A percentile compares a stretch with the other conserved stretches of the same genome.
Evolutionary conservation across 35 echinoderm and acorn worm species (phyloP).

Genomic region (Lytechinus pictus): DNA sequence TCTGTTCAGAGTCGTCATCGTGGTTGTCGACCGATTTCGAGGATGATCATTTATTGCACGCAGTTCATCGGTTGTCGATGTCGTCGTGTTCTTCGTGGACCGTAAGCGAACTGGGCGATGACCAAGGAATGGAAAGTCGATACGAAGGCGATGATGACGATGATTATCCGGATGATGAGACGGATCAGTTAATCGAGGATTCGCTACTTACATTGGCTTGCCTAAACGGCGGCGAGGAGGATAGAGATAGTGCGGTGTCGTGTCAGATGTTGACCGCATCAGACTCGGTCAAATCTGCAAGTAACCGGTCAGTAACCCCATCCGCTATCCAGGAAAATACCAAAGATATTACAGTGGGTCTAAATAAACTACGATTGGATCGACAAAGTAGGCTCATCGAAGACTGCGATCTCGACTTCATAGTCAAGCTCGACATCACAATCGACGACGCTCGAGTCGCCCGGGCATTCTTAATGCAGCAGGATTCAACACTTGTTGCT

Average conservation of each 20-base stretch:
- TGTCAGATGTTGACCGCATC: background rate
- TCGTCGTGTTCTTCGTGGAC: constrained; percentile 42
- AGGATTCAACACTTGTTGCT: constrained; percentile 37
- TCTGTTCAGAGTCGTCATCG: constrained; percentile 26
- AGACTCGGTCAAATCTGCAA: background rate
- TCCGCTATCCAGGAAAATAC: background rate
- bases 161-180: background rate
- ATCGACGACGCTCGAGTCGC: constrained; percentile 26
- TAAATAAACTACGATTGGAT: background rate
- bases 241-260: background rate
- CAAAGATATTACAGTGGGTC: background rate
- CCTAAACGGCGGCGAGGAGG: background rate
- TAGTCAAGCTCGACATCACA: background rate
- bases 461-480: constrained; percentile 15
- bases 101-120: constrained; percentile 41
- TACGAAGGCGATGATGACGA: background rate
- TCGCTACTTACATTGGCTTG: background rate
- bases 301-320: background rate
- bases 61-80: constrained; percentile 28
- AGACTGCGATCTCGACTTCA: background rate
- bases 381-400: constrained; percentile 5
- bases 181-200: constrained; percentile 13
- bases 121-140: background rate
- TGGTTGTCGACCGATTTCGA: constrained; percentile 29
- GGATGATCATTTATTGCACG: constrained; percentile 5